Percentiles rank a stretch among this genome's conserved stretches.
Conservation (phyloP, 2,888 invertebrate genomes). For the Phyllotreta cruciferae region DNA sequence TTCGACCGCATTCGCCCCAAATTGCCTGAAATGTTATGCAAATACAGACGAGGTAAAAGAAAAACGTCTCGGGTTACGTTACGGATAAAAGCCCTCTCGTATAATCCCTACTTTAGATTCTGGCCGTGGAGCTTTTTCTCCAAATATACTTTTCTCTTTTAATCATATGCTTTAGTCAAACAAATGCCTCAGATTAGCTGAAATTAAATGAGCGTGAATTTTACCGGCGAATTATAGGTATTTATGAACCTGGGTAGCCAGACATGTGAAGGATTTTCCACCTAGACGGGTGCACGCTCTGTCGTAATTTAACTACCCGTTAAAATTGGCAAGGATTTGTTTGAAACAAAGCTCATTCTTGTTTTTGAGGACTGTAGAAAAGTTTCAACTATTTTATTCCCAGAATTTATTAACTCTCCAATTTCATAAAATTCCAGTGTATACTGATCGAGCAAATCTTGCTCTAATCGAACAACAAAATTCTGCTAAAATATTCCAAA, state of each 20-base stretch:
- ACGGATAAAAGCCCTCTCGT: slow-evolving; percentile 31
- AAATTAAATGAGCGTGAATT: slow-evolving; percentile 14
- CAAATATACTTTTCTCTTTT: slow-evolving; percentile 32
- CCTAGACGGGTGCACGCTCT: no score
- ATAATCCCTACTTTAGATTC: slow-evolving; percentile 41
- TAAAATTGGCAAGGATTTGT: no score
- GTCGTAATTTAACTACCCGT: no score
- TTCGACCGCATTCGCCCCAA: slow-evolving; percentile 34
- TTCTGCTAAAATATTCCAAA: no score
- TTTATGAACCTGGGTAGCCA: not conserved
- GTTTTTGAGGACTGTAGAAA: no score
- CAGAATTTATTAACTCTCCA: no score
- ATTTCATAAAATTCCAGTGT: no score
- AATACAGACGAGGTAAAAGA: slow-evolving; percentile 39
- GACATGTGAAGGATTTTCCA: no score
- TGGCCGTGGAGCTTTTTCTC: slow-evolving; percentile 26
- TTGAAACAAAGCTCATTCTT: no score
- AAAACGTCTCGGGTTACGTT: slow-evolving; percentile 39
- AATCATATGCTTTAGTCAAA: slow-evolving; percentile 29
- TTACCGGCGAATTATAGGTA: slow-evolving; percentile 2
- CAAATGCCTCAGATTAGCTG: slow-evolving; percentile 18
- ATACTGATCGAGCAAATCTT: no score
- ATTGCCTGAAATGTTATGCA: slow-evolving; percentile 43
- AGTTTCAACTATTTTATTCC: no score
- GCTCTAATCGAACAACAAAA: no score